phyloP scores from a whole-genome alignment of 2,113 vertebrate genomes.

The Pterocles burchelli region DNA sequence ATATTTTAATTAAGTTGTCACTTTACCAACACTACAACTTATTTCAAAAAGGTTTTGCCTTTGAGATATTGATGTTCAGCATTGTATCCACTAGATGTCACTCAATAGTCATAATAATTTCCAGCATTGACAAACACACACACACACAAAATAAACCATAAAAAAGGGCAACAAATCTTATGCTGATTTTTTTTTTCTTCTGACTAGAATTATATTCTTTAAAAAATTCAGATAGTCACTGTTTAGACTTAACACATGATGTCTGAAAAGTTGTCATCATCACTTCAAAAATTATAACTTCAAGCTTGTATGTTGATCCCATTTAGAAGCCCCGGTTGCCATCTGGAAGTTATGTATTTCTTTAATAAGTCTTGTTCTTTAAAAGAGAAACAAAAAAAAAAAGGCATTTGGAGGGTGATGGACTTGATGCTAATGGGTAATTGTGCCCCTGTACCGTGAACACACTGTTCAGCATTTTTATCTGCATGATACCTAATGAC shows the following conservation, averaged over 20 bases:
- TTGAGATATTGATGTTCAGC: neutral
- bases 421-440: neutral
- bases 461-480: neutral
- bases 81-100: slow-evolving; percentile 75
- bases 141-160: neutral
- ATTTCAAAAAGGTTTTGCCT: neutral
- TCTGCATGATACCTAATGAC: neutral
- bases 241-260: neutral
- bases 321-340: neutral
- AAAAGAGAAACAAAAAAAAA: neutral
- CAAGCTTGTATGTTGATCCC: neutral
- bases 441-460: neutral
- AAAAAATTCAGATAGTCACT: neutral
- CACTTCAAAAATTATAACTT: neutral
- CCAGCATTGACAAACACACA: neutral
- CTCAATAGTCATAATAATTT: slow-evolving; percentile 31
- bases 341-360: neutral
- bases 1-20: accelerated
- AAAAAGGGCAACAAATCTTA: neutral
- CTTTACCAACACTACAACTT: neutral
- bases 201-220: neutral
- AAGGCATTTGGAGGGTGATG: neutral
- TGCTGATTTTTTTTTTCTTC: neutral
- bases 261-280: neutral
- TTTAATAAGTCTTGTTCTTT: neutral